Evolutionary conservation across 2,797 vertebrate genomes (phyloP).

Genomic region (Scleropages formosus): DNA sequence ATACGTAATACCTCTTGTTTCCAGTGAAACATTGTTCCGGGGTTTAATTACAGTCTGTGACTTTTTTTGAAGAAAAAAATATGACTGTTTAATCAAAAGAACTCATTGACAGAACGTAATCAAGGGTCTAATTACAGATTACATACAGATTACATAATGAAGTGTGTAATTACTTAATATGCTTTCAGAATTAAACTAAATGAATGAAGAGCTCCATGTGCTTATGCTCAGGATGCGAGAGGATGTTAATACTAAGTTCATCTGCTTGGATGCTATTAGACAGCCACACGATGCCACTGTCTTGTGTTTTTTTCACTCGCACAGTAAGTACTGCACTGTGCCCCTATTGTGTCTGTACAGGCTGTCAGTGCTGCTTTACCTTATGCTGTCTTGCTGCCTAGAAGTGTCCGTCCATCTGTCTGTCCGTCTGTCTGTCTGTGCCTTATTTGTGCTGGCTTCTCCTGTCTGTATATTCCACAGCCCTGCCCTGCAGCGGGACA

Average conservation of each 20-base stretch:
- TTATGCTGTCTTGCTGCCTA: slow-evolving; percentile 16
- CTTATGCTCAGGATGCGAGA: neutral
- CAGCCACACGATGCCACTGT: neutral
- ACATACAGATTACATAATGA: no score
- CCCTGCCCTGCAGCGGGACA: neutral
- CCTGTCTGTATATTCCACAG: neutral
- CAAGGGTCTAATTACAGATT: no score
- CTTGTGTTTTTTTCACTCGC: neutral
- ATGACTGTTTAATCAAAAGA: no score
- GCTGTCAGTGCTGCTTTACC: slow-evolving; percentile 21
- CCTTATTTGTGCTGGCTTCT: slow-evolving; percentile 30
- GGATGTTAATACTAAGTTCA: neutral
- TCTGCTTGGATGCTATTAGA: neutral
- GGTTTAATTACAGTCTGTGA: no score
- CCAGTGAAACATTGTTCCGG: no score
- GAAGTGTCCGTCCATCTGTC: no score
- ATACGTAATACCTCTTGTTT: no score
- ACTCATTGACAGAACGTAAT: no score
- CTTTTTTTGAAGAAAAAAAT: no score
- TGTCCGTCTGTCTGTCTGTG: no score
- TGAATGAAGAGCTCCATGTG: no score
- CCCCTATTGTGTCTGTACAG: no score
- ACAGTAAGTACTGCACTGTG: neutral
- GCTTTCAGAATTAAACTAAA: neutral
- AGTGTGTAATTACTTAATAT: slow-evolving; percentile 2